phyloP scores from a whole-genome alignment of 2,888 invertebrate species.

The Nephrotoma flavescens region DNA sequence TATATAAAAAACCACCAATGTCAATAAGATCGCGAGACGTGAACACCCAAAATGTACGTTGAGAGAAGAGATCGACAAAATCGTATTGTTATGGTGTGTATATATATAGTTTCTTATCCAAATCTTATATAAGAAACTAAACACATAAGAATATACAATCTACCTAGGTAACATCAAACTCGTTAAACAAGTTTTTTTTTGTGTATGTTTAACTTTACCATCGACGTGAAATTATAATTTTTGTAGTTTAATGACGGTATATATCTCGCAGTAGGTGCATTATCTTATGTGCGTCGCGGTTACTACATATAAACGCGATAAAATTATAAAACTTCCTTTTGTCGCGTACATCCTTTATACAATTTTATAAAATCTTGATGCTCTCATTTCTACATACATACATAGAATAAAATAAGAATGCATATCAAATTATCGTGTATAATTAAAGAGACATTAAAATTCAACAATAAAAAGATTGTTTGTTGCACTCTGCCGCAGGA shows the following conservation, averaged over 20 bases:
- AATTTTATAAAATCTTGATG: background rate
- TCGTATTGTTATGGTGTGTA: background rate
- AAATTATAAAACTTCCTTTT: background rate
- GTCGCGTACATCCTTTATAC: background rate
- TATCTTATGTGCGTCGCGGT: background rate
- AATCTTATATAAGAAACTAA: background rate
- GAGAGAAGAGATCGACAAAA: background rate
- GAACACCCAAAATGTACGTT: background rate
- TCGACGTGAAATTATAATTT: background rate
- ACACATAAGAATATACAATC: background rate
- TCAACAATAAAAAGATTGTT: background rate
- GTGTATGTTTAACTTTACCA: background rate
- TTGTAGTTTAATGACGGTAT: background rate
- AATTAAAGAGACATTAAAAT: background rate
- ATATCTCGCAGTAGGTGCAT: background rate
- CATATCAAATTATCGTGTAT: background rate
- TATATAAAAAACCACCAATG: background rate
- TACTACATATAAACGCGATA: background rate
- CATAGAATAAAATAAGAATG: background rate
- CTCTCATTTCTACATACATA: background rate
- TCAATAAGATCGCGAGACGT: background rate
- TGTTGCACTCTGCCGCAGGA: background rate
- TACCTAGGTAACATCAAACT: background rate
- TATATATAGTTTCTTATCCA: background rate
- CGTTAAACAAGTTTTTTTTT: background rate